phyloP scores from a whole-genome alignment of 1,140 invertebrate species.

The Amphibalanus amphitrite region DNA sequence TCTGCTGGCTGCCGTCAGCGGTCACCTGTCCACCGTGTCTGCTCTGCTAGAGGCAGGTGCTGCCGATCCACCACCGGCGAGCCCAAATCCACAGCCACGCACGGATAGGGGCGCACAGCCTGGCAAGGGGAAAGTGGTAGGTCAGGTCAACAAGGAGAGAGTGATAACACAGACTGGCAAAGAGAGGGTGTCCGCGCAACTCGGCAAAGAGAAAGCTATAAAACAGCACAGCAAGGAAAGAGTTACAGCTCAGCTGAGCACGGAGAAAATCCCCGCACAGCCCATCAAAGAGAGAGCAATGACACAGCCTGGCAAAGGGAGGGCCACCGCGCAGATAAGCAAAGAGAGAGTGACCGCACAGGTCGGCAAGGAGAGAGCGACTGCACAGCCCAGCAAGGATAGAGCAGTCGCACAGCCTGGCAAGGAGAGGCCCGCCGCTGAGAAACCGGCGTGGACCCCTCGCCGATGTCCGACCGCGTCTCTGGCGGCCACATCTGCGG shows the following conservation, averaged over 20 bases:
- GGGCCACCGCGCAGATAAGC: too few relatives aligned
- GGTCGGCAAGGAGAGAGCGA: not conserved
- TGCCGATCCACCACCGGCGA: not conserved
- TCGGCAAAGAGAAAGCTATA: not conserved
- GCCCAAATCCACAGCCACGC: too few relatives aligned
- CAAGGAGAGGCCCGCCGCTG: too few relatives aligned
- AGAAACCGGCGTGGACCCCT: not conserved
- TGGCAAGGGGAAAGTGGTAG: too few relatives aligned
- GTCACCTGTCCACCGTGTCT: conserved; percentile 13
- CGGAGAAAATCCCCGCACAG: not conserved
- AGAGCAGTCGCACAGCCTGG: not conserved
- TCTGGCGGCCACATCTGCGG: not conserved
- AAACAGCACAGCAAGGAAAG: not conserved
- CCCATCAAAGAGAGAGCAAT: not conserved
- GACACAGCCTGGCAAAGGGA: not conserved
- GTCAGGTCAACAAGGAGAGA: too few relatives aligned
- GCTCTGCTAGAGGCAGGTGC: conserved; percentile 4
- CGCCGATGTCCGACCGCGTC: not conserved
- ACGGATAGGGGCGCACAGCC: not conserved
- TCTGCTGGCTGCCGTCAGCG: conserved; percentile 14
- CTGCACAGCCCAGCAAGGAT: too few relatives aligned
- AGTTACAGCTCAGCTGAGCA: too few relatives aligned
- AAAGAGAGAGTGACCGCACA: too few relatives aligned
- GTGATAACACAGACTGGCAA: not conserved
- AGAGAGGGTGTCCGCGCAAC: not conserved